A percentile compares a stretch with the other conserved stretches of the same genome.
phyloP scores from a whole-genome alignment of 1,140 invertebrate species.

The Watersipora subatra region DNA sequence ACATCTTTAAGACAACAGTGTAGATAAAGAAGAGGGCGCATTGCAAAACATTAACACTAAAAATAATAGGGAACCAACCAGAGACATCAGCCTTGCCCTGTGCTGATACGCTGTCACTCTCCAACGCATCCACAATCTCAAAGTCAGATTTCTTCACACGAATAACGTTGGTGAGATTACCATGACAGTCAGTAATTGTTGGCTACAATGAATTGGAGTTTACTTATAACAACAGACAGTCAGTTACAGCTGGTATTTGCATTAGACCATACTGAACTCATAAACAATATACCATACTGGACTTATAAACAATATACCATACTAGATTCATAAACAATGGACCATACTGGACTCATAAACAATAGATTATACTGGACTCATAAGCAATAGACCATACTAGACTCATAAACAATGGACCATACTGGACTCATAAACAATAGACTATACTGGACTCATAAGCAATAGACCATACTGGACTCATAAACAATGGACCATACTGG shows the following conservation, averaged over 20 bases:
- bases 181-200: slow-evolving; percentile 67
- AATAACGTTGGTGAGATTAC: slow-evolving; percentile 75
- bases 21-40: background rate
- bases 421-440: too few species aligned
- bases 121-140: slow-evolving; percentile 86
- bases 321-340: too few species aligned
- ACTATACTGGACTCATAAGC: background rate
- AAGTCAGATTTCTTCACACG: slow-evolving; percentile 76
- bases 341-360: background rate
- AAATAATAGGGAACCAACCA: background rate
- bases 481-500: background rate
- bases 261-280: background rate
- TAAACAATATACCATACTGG: background rate
- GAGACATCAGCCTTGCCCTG: background rate
- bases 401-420: background rate
- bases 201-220: too few species aligned
- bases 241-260: background rate
- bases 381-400: background rate
- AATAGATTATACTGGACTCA: too few species aligned
- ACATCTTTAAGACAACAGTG: background rate
- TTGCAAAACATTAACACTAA: background rate
- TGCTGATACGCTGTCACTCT: slow-evolving; percentile 55
- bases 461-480: too few species aligned
- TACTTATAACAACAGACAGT: background rate
- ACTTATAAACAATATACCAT: background rate